Base-by-base conservation (phyloP, 2,113 vertebrate genomes). In the Oncorhynchus clarkii region DNA sequence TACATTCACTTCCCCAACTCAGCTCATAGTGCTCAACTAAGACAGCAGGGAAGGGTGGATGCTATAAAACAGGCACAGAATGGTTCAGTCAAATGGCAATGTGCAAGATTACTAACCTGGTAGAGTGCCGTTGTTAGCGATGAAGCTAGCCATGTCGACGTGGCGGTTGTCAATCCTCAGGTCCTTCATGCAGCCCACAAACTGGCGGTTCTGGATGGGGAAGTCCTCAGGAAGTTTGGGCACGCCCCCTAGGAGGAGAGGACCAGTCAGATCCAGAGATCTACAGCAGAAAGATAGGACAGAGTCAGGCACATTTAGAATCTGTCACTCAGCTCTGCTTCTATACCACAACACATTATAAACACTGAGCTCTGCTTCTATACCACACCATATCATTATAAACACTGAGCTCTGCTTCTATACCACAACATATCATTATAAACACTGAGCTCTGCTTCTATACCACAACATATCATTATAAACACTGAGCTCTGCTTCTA, bases 61-160 rank as follows among this genome's bases (percentile, higher is more conserved):
- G 14, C 54, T 57, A 20, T 20, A 57, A 57, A 62, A 62, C 51
- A 18, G 51, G 16, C 51, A 18, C 51, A 54, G 51, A 45, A 57
- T 57, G 9, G 59, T 62, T 62, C 20, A 62, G 27, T 68, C 13
- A 67, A 2, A 51, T 51, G 18, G 34, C 29, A 2, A 45, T 18
- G 16, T 16, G n/a, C 16, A 27, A 64, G 13, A 16, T 1, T 0
- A 20, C 82, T 1, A 88, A 98, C 97, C 97, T 16, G 97, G 94
- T 74, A 94, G 69, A 1, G 96, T 99, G 90, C 97, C 97, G 0
- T 99, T 99, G 90, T 99, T 99, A 65, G 96, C 97, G 13, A 97
- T 96, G 93, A 95, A 97, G 82, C 95, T 89, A 0, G 95, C 96
- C 96, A 99, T 95, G 92, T 99, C 97, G 1, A 97, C 76, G 0